phyloP scores from a whole-genome alignment of 2,797 vertebrate genomes.

The Spinus pinus region DNA sequence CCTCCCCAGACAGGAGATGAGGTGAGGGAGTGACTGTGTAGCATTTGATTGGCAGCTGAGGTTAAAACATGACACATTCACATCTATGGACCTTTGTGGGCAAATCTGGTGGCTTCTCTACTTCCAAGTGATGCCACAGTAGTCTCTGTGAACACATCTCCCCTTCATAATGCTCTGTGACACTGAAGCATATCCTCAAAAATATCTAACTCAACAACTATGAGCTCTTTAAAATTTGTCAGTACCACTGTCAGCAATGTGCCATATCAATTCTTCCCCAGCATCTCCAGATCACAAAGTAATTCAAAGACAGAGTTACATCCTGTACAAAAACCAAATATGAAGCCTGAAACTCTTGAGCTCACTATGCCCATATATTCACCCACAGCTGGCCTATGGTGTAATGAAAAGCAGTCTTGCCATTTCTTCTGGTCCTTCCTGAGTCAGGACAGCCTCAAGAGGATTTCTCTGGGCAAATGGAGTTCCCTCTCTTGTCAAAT shows the following conservation, averaged over 20 bases:
- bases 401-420: background rate
- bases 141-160: background rate
- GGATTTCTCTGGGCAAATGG: background rate
- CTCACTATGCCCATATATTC: background rate
- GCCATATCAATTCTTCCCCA: background rate
- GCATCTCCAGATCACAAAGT: background rate
- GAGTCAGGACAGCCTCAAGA: background rate
- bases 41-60: background rate
- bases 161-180: background rate
- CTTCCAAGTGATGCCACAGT: background rate
- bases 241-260: background rate
- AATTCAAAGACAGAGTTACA: background rate
- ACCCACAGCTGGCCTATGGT: background rate
- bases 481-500: background rate
- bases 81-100: background rate
- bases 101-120: background rate
- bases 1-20: background rate
- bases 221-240: background rate
- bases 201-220: background rate
- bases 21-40: background rate
- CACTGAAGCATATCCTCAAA: background rate
- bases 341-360: background rate
- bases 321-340: background rate
- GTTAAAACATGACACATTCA: background rate
- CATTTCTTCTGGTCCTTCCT: background rate